Conservation (phyloP, 2,113 vertebrate species). For the Mustelus asterias region DNA sequence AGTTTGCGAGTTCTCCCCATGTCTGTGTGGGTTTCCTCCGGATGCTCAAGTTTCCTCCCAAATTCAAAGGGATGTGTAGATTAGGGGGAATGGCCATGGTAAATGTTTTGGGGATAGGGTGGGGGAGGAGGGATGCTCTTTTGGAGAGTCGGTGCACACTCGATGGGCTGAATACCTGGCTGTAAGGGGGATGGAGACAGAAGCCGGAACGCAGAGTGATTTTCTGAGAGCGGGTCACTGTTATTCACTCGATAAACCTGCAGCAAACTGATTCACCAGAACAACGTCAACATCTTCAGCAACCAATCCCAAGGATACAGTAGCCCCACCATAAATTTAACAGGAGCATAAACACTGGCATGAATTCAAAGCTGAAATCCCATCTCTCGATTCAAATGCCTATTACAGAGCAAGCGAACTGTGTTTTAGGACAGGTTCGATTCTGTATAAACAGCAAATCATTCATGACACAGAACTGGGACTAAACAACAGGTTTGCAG, state of each 20-base stretch:
- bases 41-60: too few relatives aligned
- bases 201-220: background rate
- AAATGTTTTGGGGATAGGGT: too few relatives aligned
- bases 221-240: background rate
- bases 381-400: background rate
- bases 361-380: background rate
- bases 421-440: background rate
- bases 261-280: background rate
- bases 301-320: background rate
- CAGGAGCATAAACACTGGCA: background rate
- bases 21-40: too few relatives aligned
- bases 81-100: too few relatives aligned
- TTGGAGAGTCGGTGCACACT: too few relatives aligned
- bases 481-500: background rate
- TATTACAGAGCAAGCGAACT: background rate
- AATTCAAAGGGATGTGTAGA: too few relatives aligned
- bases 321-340: background rate
- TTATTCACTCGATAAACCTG: background rate
- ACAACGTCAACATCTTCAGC: background rate
- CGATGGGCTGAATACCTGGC: too few relatives aligned
- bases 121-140: too few relatives aligned
- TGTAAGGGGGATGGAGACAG: background rate
- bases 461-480: background rate
- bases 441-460: background rate
- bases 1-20: too few relatives aligned